A percentile compares a stretch with the other conserved stretches of the same genome.
Evolutionary conservation across 30 jellyfish, hydroid and myxozoan genomes (phyloP).

Genomic region (Rhopilema esculentum): DNA sequence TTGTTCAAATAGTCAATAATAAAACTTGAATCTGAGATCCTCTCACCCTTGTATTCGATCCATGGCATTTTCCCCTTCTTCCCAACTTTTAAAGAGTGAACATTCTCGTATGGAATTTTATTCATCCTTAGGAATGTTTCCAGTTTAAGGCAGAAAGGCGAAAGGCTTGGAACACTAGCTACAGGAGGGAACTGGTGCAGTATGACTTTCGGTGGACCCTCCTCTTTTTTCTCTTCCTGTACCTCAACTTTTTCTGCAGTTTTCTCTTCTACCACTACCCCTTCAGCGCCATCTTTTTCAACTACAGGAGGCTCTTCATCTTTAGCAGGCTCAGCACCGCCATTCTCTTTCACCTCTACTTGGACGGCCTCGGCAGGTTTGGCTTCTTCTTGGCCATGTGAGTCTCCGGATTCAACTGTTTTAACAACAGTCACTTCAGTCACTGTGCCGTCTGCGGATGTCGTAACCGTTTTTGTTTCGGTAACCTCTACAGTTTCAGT

Average conservation of each 20-base stretch:
- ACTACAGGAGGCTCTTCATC: constrained; percentile 59
- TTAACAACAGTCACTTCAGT: constrained; percentile 64
- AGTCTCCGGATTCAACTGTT: constrained; percentile 40
- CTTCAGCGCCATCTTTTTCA: constrained; percentile 44
- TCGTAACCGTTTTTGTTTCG: constrained; percentile 66
- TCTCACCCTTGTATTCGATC: constrained; percentile 97
- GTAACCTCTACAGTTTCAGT: constrained; percentile 51
- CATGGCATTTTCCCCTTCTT: constrained; percentile 97
- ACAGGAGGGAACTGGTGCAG: constrained; percentile 97
- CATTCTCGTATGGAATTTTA: constrained; percentile 91
- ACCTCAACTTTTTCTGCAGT: constrained; percentile 73
- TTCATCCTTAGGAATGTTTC: constrained; percentile 93
- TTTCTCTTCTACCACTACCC: constrained; percentile 23
- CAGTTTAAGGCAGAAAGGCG: constrained; percentile 90
- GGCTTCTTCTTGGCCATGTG: constrained; percentile 73
- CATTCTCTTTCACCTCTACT: constrained; percentile 78
- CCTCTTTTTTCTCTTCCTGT: constrained; percentile 80
- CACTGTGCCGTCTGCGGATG: constrained; percentile 52
- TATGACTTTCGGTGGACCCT: constrained; percentile 84
- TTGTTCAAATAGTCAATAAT: constrained; percentile 79
- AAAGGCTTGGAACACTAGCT: constrained; percentile 73
- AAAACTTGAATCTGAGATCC: constrained; percentile 85
- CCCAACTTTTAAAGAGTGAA: constrained; percentile 82
- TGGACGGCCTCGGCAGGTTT: constrained; percentile 58
- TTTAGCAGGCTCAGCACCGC: constrained; percentile 69